Evolutionary conservation across 2,888 invertebrate species (phyloP).

Genomic region (Trichacis sp.): DNA sequence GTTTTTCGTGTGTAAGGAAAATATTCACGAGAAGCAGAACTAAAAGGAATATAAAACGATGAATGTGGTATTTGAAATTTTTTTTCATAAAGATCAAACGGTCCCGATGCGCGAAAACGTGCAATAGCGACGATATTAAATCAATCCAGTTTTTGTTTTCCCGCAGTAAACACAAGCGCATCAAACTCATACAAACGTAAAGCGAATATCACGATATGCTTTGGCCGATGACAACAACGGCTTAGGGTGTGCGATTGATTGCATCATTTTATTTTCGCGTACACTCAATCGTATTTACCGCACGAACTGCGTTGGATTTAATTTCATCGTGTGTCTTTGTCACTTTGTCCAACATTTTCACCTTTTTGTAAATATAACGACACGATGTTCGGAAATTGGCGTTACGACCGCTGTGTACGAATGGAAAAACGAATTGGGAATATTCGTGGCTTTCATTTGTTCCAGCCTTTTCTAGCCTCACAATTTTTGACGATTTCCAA

Average conservation of each 20-base stretch:
- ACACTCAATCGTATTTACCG: conserved; percentile 45
- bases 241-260: conserved; percentile 45
- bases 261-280: conserved; percentile 45
- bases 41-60: too few species aligned
- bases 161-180: background rate
- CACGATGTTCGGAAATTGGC: conserved; percentile 21
- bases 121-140: background rate
- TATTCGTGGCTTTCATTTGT: conserved; percentile 28
- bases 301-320: conserved; percentile 42
- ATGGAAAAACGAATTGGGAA: conserved; percentile 30
- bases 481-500: too few species aligned
- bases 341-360: conserved; percentile 31
- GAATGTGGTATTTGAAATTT: too few species aligned
- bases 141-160: conserved; percentile 1
- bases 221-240: conserved; percentile 40
- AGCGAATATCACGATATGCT: conserved; percentile 34
- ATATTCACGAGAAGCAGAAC: too few species aligned
- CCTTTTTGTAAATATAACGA: conserved; percentile 29
- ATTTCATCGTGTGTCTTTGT: conserved; percentile 42
- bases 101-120: background rate
- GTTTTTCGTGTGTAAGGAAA: too few species aligned
- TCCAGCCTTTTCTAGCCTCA: too few species aligned
- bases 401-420: conserved; percentile 36
- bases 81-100: background rate
- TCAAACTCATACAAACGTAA: background rate